Evolutionary conservation across 2,113 vertebrate genomes (phyloP), one percentile per base, ranked within the genome.

Genomic region (Nothocercus julius): DNA sequence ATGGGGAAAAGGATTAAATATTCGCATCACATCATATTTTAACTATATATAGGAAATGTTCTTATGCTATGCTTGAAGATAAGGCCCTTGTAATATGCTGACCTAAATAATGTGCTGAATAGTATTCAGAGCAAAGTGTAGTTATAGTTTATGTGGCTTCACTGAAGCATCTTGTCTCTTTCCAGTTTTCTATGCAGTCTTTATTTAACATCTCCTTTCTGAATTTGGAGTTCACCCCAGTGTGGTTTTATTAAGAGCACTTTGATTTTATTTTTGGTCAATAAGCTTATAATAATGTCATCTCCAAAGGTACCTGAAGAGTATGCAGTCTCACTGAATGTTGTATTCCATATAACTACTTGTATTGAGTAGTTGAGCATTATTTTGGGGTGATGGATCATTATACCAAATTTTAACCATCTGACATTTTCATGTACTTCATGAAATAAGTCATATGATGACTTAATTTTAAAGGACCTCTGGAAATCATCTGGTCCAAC

Each of bases 311-410:
- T 68, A 14, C 45, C 34, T 42, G 67, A 75, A 74, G 9, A 77
- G 16, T 0, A 1, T 16, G 44, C 2, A 3, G 61, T 27, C 34
- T 72, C 11, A 19, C 6, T 44, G 15, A 53, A 53, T n/a, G 6
- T 30, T 32, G 8, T 2, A 9, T 30, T 21, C 16, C 67, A 3
- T 81, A 70, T 53, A 25, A 61, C 27, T 11, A 22, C 17, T 62
- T 93, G 54, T 5, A 3, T 28, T 49, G 27, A 8, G 9, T 86
- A 12, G 13, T 9, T 11, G 78, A 72, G 56, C 1, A 2, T 47
- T 74, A 30, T 47, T 8, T 44, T 4, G 6, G 40, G 13, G 9
- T 9, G 18, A 11, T 70, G 13, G 16, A 53, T 22, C 8, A 6
- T 75, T 38, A 34, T 5, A n/a, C 25, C 5, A 22, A 7, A 51